phyloP scores from a whole-genome alignment of 2,797 vertebrate genomes.

The Liparis tanakae region DNA sequence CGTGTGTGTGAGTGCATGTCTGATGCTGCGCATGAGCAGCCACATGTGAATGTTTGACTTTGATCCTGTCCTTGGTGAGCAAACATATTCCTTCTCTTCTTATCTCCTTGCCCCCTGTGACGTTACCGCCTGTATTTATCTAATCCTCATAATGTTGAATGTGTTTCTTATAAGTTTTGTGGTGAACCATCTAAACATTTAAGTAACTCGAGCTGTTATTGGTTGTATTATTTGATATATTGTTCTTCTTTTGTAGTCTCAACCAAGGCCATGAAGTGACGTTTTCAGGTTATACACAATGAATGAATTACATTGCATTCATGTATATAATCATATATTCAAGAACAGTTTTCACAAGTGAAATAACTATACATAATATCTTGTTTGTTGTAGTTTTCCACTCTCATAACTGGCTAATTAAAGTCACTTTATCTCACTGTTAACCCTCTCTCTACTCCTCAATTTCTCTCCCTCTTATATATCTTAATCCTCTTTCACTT shows the following conservation, averaged over 20 bases:
- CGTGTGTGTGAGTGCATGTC: conserved; percentile 6
- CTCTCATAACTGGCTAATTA: not conserved
- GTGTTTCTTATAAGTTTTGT: not conserved
- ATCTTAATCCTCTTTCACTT: not conserved
- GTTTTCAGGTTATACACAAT: not conserved
- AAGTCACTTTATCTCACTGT: not conserved
- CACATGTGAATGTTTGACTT: conserved; percentile 67
- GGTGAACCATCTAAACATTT: not conserved
- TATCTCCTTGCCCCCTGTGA: conserved; percentile 42
- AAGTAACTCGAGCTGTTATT: not conserved
- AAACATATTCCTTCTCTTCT: conserved; percentile 60
- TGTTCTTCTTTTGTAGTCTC: not conserved
- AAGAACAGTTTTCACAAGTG: not conserved
- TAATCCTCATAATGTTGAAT: not conserved
- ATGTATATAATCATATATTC: not conserved
- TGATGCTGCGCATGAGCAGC: conserved; percentile 5
- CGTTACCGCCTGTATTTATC: conserved; percentile 28
- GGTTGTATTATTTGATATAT: not conserved
- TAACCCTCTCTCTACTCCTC: not conserved
- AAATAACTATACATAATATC: not conserved
- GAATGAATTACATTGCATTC: not conserved
- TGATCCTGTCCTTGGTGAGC: conserved; percentile 57
- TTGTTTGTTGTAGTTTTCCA: conserved; percentile 13
- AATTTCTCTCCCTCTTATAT: conserved; percentile 1
- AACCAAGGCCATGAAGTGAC: not conserved